Base-by-base conservation (phyloP, 2,797 vertebrate genomes). In the Macrochelys suwanniensis region DNA sequence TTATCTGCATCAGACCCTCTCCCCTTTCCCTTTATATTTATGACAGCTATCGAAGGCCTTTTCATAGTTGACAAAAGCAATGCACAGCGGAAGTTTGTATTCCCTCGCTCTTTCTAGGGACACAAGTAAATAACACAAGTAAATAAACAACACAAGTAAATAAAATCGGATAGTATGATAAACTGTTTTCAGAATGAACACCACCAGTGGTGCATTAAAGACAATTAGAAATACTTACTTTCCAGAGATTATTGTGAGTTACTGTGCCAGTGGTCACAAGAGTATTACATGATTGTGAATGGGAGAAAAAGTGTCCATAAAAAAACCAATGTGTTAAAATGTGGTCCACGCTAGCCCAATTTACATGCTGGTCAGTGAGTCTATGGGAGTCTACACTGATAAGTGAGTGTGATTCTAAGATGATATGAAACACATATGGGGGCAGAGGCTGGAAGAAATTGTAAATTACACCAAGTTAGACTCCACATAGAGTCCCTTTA, bases 361-460 rank as follows among this genome's bases (percentile, higher is more conserved):
- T 45, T 45, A 45, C 37, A 74, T 12, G 12, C 42, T 74, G 37
- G 23, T 45, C 23, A 26, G 71, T 74, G 71, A 74, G 42, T 74
- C 71, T 26, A 65, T 19, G 61, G 7, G 19, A 21, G 23, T 47
- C 42, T 76, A 65, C n/a, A 31, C 23, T 26, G 79, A 2, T 1
- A 9, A 81, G 13, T 26, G 76, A 53, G 1, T 53, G 28, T 82
- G 15, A 79, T 21, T 65, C 33, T n/a, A 65, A 42, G 51, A 23
- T 56, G 53, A 7, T 2, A 11, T n/a, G 26, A 50, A 26, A 21
- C 6, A 21, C 37, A 13, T 21, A 10, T 15, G 25, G 23, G 9
- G 11, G 3, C 4, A 1, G 5, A 3, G 13, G 7, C 37, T 12
- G 42, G 11, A 2, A 6, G 3, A 90, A 88, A 79, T 23, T 1